These are phyloP conservation scores for Andrena trimmerana DNA, from an alignment of 2,888 invertebrate species.

Conservation along the genomic window DNA sequence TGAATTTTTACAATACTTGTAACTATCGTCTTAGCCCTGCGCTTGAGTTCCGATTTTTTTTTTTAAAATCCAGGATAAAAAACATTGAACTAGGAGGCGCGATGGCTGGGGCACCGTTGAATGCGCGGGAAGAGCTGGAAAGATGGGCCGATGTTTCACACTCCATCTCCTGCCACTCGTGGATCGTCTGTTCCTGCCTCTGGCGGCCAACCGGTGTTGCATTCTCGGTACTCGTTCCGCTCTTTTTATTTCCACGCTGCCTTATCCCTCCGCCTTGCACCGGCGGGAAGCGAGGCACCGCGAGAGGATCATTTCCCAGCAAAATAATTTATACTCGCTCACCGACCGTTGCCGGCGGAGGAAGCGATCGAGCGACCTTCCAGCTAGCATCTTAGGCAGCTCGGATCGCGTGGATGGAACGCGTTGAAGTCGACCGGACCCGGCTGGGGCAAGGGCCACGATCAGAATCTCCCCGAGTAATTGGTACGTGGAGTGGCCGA, in stretches of 20 bases:
- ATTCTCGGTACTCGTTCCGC: slow-evolving; percentile 67
- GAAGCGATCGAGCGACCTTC: slow-evolving; percentile 55
- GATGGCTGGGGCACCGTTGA: slow-evolving; percentile 68
- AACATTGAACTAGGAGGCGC: slow-evolving; percentile 47
- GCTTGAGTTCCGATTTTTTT: slow-evolving; percentile 5
- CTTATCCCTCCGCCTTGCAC: slow-evolving; percentile 42
- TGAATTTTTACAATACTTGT: background rate
- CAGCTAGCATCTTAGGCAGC: slow-evolving; percentile 16
- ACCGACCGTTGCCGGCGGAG: slow-evolving; percentile 49
- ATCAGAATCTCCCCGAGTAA: slow-evolving; percentile 39
- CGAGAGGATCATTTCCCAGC: slow-evolving; percentile 69
- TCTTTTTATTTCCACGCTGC: slow-evolving; percentile 60
- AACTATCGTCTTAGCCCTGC: background rate
- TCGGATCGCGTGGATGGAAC: slow-evolving; percentile 30
- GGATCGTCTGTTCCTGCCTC: slow-evolving; percentile 66
- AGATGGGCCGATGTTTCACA: slow-evolving; percentile 79
- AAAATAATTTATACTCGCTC: slow-evolving; percentile 70
- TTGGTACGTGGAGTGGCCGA: slow-evolving; percentile 1
- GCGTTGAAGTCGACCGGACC: slow-evolving; percentile 10
- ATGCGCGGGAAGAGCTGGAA: slow-evolving; percentile 68
- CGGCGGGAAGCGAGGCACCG: slow-evolving; percentile 40
- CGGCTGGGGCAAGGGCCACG: slow-evolving; percentile 17
- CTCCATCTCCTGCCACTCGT: slow-evolving; percentile 78
- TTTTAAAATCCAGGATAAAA: slow-evolving; percentile 51
- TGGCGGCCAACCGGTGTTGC: slow-evolving; percentile 68